Base-by-base conservation (phyloP, 2,888 invertebrate genomes). In the Hypercompe scribonia region DNA sequence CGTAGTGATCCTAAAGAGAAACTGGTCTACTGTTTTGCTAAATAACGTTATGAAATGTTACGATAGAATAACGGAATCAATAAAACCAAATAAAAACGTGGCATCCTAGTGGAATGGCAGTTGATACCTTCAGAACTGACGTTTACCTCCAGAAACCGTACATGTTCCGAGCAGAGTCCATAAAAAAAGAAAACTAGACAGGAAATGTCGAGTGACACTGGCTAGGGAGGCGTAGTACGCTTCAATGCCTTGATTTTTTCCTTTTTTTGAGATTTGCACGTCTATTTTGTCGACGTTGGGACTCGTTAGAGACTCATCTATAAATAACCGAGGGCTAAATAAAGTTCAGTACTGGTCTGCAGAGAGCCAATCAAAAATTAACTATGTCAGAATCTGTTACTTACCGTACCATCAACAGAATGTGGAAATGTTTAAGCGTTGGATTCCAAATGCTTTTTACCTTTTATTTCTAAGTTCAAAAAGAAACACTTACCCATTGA, bases 401-500 rank as follows among this genome's bases (percentile, higher is more conserved):
- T 80, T 75, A 73, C 75, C 71, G 34, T 64, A 67, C 72, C 77
- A 70, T 77, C 74, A 73, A 63, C 63, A 65, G 66, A 70, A 75
- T 71, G 73, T 70, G 33, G 70, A 58, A 70, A 73, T 75, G 42
- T 65, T 65, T 64, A 68, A 70, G 65, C 50, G 13, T 39, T n/a
- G 34, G 11, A 18, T 61, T 73, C 65, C 34, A 61, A 64, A 50
- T 42, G 65, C 68, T 73, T 76, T 70, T 63, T 73, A 65, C n/a
- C 65, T 65, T 73, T 24, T 21, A 46, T 46, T 73, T 70, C 76
- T 77, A 71, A 74, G 75, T 68, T 74, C 70, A 34, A 71, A 72
- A 70, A 72, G 54, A 54, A 75, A 78, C 70, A 92, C 98, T 98
- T 96, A 99, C 99, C 98, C 98, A 95, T 98, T 98, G 96, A 99